phyloP scores from a whole-genome alignment of 2,113 vertebrate species.

The Irena cyanogastra region DNA sequence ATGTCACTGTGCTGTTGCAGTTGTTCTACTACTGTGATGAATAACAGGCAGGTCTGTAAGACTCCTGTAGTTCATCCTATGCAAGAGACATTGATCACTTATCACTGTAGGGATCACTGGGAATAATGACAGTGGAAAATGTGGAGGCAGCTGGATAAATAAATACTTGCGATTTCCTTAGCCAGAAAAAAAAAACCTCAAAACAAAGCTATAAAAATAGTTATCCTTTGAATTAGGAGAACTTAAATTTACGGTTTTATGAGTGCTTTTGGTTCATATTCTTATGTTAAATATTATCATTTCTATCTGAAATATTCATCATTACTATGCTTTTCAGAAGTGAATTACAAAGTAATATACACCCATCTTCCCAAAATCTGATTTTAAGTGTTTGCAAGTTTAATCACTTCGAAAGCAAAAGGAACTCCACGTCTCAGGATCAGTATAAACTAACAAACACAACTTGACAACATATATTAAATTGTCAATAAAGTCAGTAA shows the following conservation, averaged over 20 bases:
- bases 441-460: neutral
- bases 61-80: neutral
- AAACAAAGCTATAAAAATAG: neutral
- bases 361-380: neutral
- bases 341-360: neutral
- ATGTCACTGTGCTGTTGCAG: constrained; percentile 8
- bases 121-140: neutral
- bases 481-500: neutral
- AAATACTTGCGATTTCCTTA: neutral
- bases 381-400: neutral
- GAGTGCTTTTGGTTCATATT: neutral
- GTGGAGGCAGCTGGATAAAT: neutral
- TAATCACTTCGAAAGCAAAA: neutral
- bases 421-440: neutral
- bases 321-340: neutral
- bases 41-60: neutral
- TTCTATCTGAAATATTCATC: neutral
- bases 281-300: neutral
- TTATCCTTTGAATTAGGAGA: neutral
- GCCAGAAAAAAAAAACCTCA: neutral
- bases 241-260: neutral
- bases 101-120: neutral
- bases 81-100: neutral
- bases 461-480: neutral
- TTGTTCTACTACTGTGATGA: neutral